Evolutionary conservation across 2,888 invertebrate genomes (phyloP), one percentile per base, ranked within the genome.

Genomic region (Dioctria linearis): DNA sequence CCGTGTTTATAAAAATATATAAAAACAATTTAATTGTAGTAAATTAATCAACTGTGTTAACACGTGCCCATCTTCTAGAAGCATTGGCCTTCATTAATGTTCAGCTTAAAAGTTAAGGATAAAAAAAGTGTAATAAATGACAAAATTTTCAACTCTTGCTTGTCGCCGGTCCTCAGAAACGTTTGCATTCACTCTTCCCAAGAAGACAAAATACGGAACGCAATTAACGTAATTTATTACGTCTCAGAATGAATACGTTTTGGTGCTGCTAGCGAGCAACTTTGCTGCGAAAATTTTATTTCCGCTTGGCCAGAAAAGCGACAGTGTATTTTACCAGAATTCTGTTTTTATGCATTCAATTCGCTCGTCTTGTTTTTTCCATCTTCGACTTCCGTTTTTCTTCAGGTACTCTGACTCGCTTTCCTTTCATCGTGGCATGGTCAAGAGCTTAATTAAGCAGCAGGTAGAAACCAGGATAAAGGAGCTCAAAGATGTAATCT

Each of bases 151-250:
- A 25, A 25, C 25, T 25, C 25, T 25, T 25, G 25, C 25, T 25
- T 25, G 54, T n/a, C 54, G 6, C 3, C 4, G 2, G 11, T 54
- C 54, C 11, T 11, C 54, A 4, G n/a, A 54, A 13, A 63, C 63
- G 43, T 51, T 42, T 75, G 73, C 59, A 59, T 59, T 59, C 59
- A 39, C 59, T 75, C 59, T 42, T 42, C 8, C 43, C 61, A 25
- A 69, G 40, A 46, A 69, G 78, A 80, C 61, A 80, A 78, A 63
- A 63, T 37, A 69, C 71, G 40, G 37, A 67, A 43, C 69, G 49
- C 73, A 43, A 75, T 80, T 69, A 61, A 71, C 78, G 39, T 69
- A 80, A 80, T 80, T 80, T 80, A 80, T 73, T 66, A 73, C 59
- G 63, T 59, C 63, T 49, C 80, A 63, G 54, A 69, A 25, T 25